Evolutionary conservation across 2,888 invertebrate species (phyloP), one percentile per base, ranked within the genome.

Genomic region (Meiosimyza platycephala): DNA sequence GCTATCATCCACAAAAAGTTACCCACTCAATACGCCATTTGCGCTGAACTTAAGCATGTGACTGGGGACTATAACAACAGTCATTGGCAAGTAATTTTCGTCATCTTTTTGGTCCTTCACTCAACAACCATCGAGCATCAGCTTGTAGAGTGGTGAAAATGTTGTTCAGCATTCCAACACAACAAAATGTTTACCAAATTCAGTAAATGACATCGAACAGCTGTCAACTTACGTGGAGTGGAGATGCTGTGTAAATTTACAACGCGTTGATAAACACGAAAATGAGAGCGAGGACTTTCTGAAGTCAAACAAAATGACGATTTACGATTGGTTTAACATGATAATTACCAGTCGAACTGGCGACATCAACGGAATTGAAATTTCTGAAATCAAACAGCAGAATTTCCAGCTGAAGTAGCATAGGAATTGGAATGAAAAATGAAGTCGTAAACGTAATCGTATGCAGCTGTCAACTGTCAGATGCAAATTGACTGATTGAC

Each of bases 321-420:
- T 63, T 63, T 63, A 63, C 63, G 47, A 47, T 63, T 63, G 63
- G 63, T 16, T 63, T n/a, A 63, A 40, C 63, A 63, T 48, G 63
- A 63, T 63, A 63, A 63, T 63, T 63, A 63, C 40, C 63, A 63
- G 47, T 62, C 62, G 62, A 33, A 62, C 15, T 63, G 40, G 47
- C 48, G 63, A 57, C 57, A 57, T 12, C 22, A 22, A 22, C 22
- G 40, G 40, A 57, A 57, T 57, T 40, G 40, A 40, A 40, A 40
- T 40, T 40, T 40, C 9, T 40, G 40, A 40, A 40, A 40, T 9
- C 40, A 40, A 9, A 40, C 40, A 40, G 40, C 40, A 40, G 40
- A 40, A 40, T 40, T 40, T 40, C 40, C 40, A 40, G 40, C 40
- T 9, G 9, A 40, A 18, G 28, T 3, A 18, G 9, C 15, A 40